Conservation (phyloP, 2,113 vertebrate genomes). For the Numenius arquata region DNA sequence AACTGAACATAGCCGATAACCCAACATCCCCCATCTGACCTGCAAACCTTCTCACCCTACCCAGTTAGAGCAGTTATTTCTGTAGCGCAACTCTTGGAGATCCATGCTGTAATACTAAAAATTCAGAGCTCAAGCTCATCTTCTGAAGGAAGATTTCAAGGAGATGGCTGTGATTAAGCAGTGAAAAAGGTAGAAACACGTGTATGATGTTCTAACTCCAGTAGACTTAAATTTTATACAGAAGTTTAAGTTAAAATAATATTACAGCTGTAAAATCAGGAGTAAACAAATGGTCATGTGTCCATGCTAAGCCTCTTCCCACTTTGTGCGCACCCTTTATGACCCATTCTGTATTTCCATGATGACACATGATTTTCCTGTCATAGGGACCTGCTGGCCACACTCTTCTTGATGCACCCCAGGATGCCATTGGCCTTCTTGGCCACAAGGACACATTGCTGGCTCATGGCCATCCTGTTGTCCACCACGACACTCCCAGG, state of each 20-base stretch:
- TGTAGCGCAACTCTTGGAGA: background rate
- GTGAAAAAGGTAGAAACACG: background rate
- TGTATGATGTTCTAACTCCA: background rate
- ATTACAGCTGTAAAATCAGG: background rate
- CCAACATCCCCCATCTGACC: background rate
- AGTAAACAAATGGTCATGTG: background rate
- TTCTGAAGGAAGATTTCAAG: background rate
- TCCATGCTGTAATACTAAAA: background rate
- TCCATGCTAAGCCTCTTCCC: background rate
- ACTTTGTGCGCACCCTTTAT: fast-evolving
- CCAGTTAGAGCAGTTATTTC: background rate
- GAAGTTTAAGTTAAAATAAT: background rate
- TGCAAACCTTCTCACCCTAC: background rate
- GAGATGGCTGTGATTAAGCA: background rate
- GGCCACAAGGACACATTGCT: no score
- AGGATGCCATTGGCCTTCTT: no score
- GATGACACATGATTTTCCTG: fast-evolving
- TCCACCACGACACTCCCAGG: no score
- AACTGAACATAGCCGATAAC: fast-evolving
- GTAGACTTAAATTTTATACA: background rate
- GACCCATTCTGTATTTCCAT: background rate
- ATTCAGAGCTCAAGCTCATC: background rate
- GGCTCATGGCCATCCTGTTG: no score
- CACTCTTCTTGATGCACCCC: no score
- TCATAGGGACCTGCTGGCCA: background rate